phyloP scores from a whole-genome alignment of 2,888 invertebrate species.

The Papilio protenor region DNA sequence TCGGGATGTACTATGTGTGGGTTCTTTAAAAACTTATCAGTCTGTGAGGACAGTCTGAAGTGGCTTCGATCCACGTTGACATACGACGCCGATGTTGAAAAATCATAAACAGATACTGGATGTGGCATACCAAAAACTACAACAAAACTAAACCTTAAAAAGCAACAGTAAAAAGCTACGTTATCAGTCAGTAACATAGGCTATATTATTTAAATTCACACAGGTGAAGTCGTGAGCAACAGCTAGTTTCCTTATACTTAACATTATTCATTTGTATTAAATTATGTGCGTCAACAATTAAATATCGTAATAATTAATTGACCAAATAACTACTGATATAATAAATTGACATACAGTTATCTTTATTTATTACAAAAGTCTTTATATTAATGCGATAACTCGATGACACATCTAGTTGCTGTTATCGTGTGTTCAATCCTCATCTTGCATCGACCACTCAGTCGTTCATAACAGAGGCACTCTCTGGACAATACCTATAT shows the following conservation, averaged over 20 bases:
- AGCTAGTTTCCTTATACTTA: no score
- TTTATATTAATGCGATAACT: neutral
- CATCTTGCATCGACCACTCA: conserved; percentile 68
- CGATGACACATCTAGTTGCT: conserved; percentile 50
- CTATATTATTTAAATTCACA: no score
- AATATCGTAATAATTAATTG: neutral
- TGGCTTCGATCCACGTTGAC: conserved; percentile 32
- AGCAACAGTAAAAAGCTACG: neutral
- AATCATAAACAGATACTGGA: conserved; percentile 1
- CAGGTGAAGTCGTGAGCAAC: no score
- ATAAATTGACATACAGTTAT: neutral
- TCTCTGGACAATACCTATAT: conserved; percentile 65
- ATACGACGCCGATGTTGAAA: neutral
- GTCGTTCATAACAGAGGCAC: conserved; percentile 63
- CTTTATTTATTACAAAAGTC: neutral
- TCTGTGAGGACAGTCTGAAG: conserved; percentile 24
- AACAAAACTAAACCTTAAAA: neutral
- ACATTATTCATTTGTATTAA: no score
- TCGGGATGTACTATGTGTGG: conserved; percentile 7
- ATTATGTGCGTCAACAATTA: neutral
- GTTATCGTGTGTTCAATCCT: conserved; percentile 45
- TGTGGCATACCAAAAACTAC: neutral
- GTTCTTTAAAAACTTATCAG: conserved; percentile 21
- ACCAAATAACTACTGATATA: neutral
- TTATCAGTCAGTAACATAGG: no score